phyloP scores from a whole-genome alignment of 2,797 vertebrate genomes.

The Vespertilio murinus region DNA sequence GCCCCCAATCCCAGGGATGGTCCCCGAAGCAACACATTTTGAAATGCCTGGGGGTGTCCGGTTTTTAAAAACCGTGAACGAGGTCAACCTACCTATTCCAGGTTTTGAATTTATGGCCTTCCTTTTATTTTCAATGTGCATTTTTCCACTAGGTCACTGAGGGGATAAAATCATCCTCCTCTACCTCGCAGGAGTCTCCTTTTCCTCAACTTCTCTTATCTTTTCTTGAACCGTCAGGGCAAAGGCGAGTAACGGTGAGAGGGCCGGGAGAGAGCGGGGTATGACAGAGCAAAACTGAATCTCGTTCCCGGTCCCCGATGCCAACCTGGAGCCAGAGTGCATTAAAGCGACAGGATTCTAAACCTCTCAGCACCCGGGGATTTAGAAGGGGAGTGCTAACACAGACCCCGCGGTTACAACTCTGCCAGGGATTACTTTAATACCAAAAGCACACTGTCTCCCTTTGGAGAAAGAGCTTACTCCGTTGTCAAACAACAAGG shows the following conservation, averaged over 20 bases:
- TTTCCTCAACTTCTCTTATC: neutral
- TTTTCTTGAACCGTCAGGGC: conserved; percentile 50
- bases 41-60: neutral
- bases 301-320: conserved; percentile 46
- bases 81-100: conserved; percentile 2
- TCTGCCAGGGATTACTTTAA: conserved; percentile 83
- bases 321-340: conserved; percentile 72
- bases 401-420: conserved; percentile 73
- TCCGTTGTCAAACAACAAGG: conserved; percentile 64
- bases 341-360: conserved; percentile 79
- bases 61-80: neutral
- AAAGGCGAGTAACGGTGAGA: conserved; percentile 66
- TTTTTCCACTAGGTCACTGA: neutral
- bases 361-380: conserved; percentile 78
- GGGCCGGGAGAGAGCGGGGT: neutral
- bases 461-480: conserved; percentile 77
- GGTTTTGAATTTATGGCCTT: neutral
- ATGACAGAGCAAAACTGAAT: conserved; percentile 64
- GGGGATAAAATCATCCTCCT: neutral
- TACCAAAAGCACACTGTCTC: conserved; percentile 80
- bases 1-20: neutral
- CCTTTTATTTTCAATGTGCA: conserved; percentile 37
- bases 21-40: neutral
- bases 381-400: conserved; percentile 80
- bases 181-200: neutral